Base-by-base conservation (phyloP, 2,113 vertebrate genomes). In the Calyptomena viridis region DNA sequence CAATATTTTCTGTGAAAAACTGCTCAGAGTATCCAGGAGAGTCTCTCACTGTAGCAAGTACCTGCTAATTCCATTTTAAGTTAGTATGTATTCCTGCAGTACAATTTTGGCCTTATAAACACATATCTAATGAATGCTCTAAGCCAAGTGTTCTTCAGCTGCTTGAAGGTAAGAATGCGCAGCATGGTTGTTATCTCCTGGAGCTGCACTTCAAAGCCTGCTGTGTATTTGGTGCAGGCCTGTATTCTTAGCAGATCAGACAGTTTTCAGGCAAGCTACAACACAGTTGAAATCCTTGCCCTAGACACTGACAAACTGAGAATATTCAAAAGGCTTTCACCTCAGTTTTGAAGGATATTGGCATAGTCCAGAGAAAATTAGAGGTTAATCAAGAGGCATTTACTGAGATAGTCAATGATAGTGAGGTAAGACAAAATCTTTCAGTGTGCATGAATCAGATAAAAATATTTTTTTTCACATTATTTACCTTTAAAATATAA, bases 61-160 rank as follows among this genome's bases (percentile, higher is more conserved):
- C 60, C n/a, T 89, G 39, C 55, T 84, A 60, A 82, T 93, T 89
- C 52, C n/a, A 40, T 56, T 84, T 85, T 82, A 75, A 87, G 30
- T 75, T n/a, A 64, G 27, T 6, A 25, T 11, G 2, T 75, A 22
- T 59, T 89, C 52, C 44, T 39, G 37, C 33, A 30, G 30, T 56
- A 62, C 28, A 66, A 7, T 33, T 71, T 93, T 87, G 44, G 30
- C 75, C 71, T 80, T 74, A 69, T 23, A 69, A 90, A 25, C 20
- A 22, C 21, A 9, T 50, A 35, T 23, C 20, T 83, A 80, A 40
- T 31, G 47, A 74, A 52, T 56, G 9, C 17, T 85, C 39, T 53
- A 72, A 42, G 23, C 13, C 55, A 86, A 62, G 39, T 35, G 44
- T 44, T 87, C 60, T 71, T 76, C 39, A 68, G 1, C 31, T 78